Conservation (phyloP, 2,113 vertebrate species). For the Hassar affinis region DNA sequence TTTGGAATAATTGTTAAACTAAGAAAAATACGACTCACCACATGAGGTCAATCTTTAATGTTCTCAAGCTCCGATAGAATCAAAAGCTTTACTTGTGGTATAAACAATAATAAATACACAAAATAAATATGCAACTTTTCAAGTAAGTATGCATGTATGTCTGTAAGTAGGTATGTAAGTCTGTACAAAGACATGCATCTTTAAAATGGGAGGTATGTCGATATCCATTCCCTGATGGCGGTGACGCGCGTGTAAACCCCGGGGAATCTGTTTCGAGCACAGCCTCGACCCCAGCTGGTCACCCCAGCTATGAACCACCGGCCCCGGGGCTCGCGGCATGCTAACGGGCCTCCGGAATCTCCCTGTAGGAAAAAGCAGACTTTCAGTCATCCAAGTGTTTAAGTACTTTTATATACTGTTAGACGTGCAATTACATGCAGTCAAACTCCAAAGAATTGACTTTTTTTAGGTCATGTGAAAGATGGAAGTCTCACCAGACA, state of each 20-base stretch:
- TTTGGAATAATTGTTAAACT: neutral
- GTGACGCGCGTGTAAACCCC: constrained; percentile 90
- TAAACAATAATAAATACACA: constrained; percentile 42
- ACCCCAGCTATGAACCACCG: constrained; percentile 93
- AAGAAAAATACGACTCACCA: neutral
- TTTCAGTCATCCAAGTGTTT: constrained; percentile 30
- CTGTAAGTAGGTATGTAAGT: neutral
- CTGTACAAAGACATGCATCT: neutral
- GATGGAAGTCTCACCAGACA: constrained; percentile 83
- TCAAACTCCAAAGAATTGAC: constrained; percentile 41
- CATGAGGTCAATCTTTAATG: neutral
- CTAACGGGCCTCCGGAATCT: constrained; percentile 89
- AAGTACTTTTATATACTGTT: constrained; percentile 43
- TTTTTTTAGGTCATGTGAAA: neutral
- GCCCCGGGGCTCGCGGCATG: constrained; percentile 81
- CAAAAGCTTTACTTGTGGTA: neutral
- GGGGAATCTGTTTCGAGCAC: constrained; percentile 82
- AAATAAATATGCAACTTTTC: constrained; percentile 46
- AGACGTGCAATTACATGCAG: constrained; percentile 58
- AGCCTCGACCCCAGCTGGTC: constrained; percentile 95
- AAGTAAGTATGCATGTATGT: neutral
- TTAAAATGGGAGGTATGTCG: constrained; percentile 78
- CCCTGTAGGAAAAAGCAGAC: constrained; percentile 72
- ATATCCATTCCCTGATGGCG: constrained; percentile 84
- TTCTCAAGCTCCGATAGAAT: neutral